Base-by-base conservation (phyloP, 2,797 vertebrate species). In the Cryptoprocta ferox region DNA sequence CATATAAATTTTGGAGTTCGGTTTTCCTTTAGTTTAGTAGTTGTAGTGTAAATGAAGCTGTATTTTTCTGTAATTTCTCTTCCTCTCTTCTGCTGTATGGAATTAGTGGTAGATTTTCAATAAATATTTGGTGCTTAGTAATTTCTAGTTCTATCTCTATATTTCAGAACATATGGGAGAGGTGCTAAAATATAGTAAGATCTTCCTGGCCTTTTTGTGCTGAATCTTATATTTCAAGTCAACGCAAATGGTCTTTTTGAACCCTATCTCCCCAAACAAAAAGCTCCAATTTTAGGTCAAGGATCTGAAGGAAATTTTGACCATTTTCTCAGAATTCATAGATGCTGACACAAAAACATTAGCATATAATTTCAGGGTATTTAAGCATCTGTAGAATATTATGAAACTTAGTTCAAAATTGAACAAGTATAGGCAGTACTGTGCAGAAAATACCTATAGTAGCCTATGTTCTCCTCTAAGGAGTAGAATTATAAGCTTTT, bases 81-180 rank as follows among this genome's bases (percentile, higher is more conserved):
- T 89, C 7, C n/a, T 91, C 2, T 84, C 21, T 84, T 91, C n/a
- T 26, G 15, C 65, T n/a, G 21, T 48, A 8, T 95, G 63, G 11
- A 91, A 85, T 93, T 92, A 45, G 18, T 93, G 71, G 18, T 95
- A 91, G 73, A 65, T 90, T 18, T 28, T 94, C 13, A 73, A 16
- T 79, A 95, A 91, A 50, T 94, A 94, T 37, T 95, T 82, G 26
- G 35, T 70, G 50, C 86, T 66, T 42, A 89, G 19, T 92, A 87
- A 81, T 90, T 92, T 90, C 14, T 89, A 59, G 14, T 71, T 68
- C 42, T 1, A 82, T 24, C 8, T 95, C 24, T 90, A 5, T 65
- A 35, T 95, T 97, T 97, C 42, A 94, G 70, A 94, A 80, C 19
- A 76, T 87, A 24, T 3, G 81, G 16, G 66, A 82, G 39, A 68